Conservation (phyloP, 2,797 vertebrate genomes). For the Sternotherus odoratus region DNA sequence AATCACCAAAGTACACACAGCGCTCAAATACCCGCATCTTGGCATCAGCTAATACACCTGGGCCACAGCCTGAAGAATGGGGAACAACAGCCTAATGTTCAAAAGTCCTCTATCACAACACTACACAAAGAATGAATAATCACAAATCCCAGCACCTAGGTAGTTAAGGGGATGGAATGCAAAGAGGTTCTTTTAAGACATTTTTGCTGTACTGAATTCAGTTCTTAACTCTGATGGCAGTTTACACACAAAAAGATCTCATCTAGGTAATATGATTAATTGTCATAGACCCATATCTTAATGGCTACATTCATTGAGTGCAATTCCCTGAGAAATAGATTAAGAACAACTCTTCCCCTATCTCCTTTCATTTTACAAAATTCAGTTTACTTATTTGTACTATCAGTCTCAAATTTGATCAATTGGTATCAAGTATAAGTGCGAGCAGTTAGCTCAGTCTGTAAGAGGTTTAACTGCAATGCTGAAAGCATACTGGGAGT, state of each 20-base stretch:
- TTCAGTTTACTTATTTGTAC: background rate
- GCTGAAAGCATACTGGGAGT: background rate
- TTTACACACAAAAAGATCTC: background rate
- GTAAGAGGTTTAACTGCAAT: background rate
- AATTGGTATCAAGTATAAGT: background rate
- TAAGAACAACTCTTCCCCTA: background rate
- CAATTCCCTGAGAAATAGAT: background rate
- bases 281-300: background rate
- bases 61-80: constrained; percentile 86
- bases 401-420: background rate
- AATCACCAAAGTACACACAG: constrained; percentile 95
- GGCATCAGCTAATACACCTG: constrained; percentile 90
- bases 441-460: background rate
- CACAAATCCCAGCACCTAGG: background rate
- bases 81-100: background rate
- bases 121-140: no score
- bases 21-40: constrained; percentile 94
- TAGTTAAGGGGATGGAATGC: background rate
- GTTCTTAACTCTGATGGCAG: background rate
- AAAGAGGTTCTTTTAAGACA: background rate
- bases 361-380: background rate
- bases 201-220: background rate
- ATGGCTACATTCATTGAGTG: background rate
- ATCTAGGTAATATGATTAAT: accelerated
- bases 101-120: background rate